Base-by-base conservation (phyloP, 2,113 vertebrate genomes). In the Rousettus leschenaultii region DNA sequence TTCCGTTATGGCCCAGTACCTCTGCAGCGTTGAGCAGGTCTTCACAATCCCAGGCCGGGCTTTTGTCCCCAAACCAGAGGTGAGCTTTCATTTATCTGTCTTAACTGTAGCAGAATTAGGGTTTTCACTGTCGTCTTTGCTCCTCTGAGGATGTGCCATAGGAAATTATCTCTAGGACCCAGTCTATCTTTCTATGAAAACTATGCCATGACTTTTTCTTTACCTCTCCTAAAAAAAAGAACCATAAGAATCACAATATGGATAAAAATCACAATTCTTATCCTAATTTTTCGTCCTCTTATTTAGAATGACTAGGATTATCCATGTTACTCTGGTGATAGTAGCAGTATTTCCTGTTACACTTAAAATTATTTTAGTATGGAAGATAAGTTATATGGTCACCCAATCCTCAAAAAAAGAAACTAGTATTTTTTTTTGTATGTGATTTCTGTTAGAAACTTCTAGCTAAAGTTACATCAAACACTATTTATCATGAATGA, bases 1-100 rank as follows among this genome's bases (percentile, higher is more conserved):
- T 70, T 99, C 99, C 53, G 14, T 99, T 84, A 99, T 99, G 99
- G 98, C 99, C 73, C 99, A 99, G 98, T 98, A 99, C 97, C 99
- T 99, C 94, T 99, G 99, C 97, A 97, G 85, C 0, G 99, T 99
- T 45, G 98, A 97, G 75, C 99, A 97, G 95, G 88, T 99, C 97
- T 99, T 99, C 51, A 96, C 98, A 48, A 99, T 99, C 98, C 99
- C 99, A 1, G 99, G 99, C 38, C 97, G 97, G 87, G 99, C 99
- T 65, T 99, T 99, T 70, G 96, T 99, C 95, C 99, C 99, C 90
- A 99, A 99, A 94, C 99, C 99, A 74, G 79, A 99, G 98, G 99
- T 99, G 98, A 98, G 98, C 86, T 21, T 78, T 71, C 93, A 70
- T 40, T 43, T 43, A 4, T 33, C 22, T 85, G 26, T 38, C 51